phyloP scores from a whole-genome alignment of 2,888 invertebrate genomes.

The Aproaerema taeniolella region DNA sequence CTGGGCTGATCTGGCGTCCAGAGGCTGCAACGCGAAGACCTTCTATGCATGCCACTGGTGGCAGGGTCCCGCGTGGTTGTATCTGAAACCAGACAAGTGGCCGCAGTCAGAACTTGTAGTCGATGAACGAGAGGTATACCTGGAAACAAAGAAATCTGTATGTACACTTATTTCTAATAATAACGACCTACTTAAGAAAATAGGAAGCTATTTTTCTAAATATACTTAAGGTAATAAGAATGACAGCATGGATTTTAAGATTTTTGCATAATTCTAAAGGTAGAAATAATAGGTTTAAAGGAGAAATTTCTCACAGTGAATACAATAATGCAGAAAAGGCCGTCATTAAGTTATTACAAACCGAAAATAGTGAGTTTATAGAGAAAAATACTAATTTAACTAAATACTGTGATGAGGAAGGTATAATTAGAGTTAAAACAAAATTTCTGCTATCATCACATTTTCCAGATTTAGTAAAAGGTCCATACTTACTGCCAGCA shows the following conservation, averaged over 20 bases:
- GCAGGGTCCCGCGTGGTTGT: not conserved
- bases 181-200: too few species aligned
- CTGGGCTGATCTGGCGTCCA: too few species aligned
- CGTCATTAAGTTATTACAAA: not conserved
- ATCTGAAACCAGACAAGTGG: not conserved
- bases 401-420: too few species aligned
- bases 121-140: not conserved
- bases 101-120: not conserved
- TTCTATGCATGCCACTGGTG: not conserved
- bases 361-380: too few species aligned
- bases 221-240: not conserved
- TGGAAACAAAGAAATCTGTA: not conserved
- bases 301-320: not conserved
- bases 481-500: conserved; percentile 2
- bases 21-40: not conserved
- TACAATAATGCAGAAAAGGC: not conserved
- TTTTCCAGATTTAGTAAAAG: conserved; percentile 1
- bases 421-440: conserved; percentile 4
- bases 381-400: too few species aligned
- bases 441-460: conserved; percentile 4
- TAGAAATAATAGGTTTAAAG: not conserved
- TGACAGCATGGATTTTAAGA: not conserved
- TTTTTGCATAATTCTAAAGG: too few species aligned
- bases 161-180: not conserved
- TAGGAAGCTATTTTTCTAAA: too few species aligned